Percentiles rank a stretch among this genome's conserved stretches.
Conservation (phyloP, 2,113 vertebrate genomes). For the Coryphaenoides rupestris region DNA sequence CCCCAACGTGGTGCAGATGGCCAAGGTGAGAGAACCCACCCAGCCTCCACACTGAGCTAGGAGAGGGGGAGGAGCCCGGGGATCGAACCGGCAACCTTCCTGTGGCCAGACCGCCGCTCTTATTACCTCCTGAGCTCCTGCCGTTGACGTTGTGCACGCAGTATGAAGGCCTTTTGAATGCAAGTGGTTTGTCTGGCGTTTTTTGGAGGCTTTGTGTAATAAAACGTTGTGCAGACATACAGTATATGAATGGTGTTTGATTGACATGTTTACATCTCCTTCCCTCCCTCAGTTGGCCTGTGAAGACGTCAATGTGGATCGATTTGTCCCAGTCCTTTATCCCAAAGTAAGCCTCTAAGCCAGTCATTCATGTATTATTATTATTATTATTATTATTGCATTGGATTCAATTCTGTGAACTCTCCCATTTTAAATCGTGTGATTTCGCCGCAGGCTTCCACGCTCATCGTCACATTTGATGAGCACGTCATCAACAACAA, state of each 20-base stretch:
- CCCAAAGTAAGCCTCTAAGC: constrained; percentile 69
- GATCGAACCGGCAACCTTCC: no score
- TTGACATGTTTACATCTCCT: constrained; percentile 16
- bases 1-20: constrained; percentile 96
- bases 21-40: constrained; percentile 91
- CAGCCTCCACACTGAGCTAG: no score
- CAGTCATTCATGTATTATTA: background rate
- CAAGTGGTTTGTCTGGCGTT: no score
- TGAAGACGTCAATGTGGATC: constrained; percentile 93
- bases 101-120: no score
- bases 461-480: constrained; percentile 91
- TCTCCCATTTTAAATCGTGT: constrained; percentile 3
- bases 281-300: constrained; percentile 82
- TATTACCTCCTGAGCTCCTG: no score
- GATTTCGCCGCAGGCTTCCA: constrained; percentile 79
- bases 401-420: background rate
- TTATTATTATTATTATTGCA: no score
- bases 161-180: no score
- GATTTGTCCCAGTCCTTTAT: constrained; percentile 93
- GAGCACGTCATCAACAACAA: constrained; percentile 97
- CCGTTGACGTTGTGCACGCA: background rate
- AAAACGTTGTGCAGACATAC: background rate
- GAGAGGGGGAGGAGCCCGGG: no score
- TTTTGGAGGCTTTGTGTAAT: no score
- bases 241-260: background rate